phyloP scores from a whole-genome alignment of 2,797 vertebrate genomes.

The Graptemys geographica region DNA sequence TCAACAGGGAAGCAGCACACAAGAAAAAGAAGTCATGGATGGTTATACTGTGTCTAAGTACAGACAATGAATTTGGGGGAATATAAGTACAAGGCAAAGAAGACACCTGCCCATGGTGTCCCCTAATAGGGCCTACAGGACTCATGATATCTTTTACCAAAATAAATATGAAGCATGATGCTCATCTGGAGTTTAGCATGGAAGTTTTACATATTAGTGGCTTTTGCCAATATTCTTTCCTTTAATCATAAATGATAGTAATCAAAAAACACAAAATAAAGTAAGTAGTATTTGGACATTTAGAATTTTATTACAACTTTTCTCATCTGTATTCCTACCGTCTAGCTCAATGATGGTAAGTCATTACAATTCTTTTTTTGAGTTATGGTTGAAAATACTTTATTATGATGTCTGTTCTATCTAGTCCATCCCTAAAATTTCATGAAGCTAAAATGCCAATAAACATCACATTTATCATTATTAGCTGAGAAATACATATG shows the following conservation, averaged over 20 bases:
- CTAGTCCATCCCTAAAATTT: neutral
- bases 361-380: neutral
- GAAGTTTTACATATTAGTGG: neutral
- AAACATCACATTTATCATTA: neutral
- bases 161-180: neutral
- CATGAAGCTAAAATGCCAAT: neutral
- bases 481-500: neutral
- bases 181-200: neutral
- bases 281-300: neutral
- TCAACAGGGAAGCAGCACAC: neutral
- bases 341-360: neutral
- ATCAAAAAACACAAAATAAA: neutral
- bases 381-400: neutral
- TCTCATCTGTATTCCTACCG: neutral
- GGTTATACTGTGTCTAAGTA: neutral
- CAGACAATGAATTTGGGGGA: neutral
- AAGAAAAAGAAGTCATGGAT: neutral
- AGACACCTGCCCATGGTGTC: neutral
- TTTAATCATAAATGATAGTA: neutral
- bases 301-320: neutral
- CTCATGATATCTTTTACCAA: neutral
- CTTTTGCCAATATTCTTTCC: neutral
- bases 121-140: neutral
- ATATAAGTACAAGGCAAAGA: neutral
- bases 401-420: neutral